These are phyloP conservation scores for Typhlomys cinereus DNA, from an alignment of 2,113 vertebrate genomes.

Conservation along the genomic window DNA sequence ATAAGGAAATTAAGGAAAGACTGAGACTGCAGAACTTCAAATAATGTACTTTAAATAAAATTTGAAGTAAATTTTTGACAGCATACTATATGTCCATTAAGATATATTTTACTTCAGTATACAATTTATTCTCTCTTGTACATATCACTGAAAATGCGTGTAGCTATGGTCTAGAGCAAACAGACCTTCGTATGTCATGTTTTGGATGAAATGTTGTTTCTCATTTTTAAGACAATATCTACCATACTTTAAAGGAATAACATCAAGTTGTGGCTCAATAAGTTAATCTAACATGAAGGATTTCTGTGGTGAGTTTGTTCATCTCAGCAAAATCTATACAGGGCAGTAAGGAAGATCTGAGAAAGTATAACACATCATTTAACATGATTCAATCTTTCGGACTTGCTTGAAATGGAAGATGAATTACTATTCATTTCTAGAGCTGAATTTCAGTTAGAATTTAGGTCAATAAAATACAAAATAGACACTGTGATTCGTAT, in stretches of 20 bases:
- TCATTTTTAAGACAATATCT: neutral
- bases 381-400: conserved; percentile 52
- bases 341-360: conserved; percentile 29
- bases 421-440: conserved; percentile 58
- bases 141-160: neutral
- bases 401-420: conserved; percentile 55
- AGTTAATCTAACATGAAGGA: neutral
- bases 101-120: neutral
- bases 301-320: conserved; percentile 47
- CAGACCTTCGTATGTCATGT: neutral
- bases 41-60: neutral
- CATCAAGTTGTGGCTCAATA: conserved; percentile 29
- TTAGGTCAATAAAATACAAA: conserved; percentile 45
- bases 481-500: neutral
- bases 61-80: neutral
- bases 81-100: neutral
- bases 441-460: neutral
- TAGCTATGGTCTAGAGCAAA: neutral
- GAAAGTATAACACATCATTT: conserved; percentile 43
- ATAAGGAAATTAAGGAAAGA: neutral
- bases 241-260: neutral
- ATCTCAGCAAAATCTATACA: conserved; percentile 53
- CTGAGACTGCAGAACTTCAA: neutral
- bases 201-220: neutral
- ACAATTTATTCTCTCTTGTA: neutral